A percentile compares a stretch with the other conserved stretches of the same genome.
Conservation (phyloP, 2,888 invertebrate genomes). For the Sminthurides aquaticus region DNA sequence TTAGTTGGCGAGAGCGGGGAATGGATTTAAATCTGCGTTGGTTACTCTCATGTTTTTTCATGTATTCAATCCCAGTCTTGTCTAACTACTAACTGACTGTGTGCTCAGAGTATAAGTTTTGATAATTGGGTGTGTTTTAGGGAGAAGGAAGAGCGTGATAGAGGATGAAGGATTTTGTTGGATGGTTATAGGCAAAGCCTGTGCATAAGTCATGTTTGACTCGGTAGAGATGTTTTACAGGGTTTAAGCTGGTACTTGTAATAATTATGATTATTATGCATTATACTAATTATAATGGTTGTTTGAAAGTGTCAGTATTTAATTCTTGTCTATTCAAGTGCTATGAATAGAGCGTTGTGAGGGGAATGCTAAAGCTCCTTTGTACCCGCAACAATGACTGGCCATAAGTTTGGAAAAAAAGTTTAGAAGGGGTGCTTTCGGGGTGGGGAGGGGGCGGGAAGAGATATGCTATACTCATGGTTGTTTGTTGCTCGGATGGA, state of each 20-base stretch:
- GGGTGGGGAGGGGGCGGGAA: neutral
- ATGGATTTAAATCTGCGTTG: no score
- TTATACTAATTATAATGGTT: slow-evolving; percentile 22
- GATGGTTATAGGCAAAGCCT: no score
- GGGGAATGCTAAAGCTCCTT: slow-evolving; percentile 19
- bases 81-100: no score
- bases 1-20: no score
- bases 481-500: neutral
- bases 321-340: slow-evolving; percentile 34
- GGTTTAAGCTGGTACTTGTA: no score
- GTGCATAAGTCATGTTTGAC: no score
- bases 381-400: slow-evolving; percentile 12
- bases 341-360: slow-evolving; percentile 23
- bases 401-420: slow-evolving; percentile 1
- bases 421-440: neutral
- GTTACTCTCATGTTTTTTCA: no score
- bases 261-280: slow-evolving; percentile 22
- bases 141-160: neutral
- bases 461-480: no score
- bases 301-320: slow-evolving; percentile 42
- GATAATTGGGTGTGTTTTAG: neutral
- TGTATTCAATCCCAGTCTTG: no score
- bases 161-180: no score
- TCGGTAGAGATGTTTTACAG: no score
- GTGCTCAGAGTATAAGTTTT: neutral